Evolutionary conservation across 92 coral and sea anemone genomes (phyloP).

Genomic region (Pocillopora meandrina): DNA sequence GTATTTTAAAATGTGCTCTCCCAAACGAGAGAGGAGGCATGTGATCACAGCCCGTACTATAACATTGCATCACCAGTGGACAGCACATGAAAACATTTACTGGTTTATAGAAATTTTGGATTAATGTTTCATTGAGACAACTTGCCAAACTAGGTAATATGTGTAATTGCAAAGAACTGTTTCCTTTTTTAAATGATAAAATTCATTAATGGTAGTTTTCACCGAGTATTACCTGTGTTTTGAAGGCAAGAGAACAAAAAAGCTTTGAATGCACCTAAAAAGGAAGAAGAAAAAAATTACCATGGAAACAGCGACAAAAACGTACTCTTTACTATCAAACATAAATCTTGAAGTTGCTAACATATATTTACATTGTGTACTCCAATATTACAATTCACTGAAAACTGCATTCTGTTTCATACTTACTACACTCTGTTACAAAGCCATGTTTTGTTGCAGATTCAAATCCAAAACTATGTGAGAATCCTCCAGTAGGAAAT

Average conservation of each 20-base stretch:
- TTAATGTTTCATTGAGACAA: too few relatives aligned
- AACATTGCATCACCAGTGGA: too few relatives aligned
- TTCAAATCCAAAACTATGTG: conserved; percentile 72
- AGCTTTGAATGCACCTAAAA: conserved; percentile 45
- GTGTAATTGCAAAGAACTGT: too few relatives aligned
- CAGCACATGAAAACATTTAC: too few relatives aligned
- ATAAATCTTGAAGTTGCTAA: background rate
- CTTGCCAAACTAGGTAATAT: too few relatives aligned
- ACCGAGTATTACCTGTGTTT: conserved; percentile 52
- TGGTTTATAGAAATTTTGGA: too few relatives aligned
- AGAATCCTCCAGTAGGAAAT: conserved; percentile 80
- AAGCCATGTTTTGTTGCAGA: conserved; percentile 71
- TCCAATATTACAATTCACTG: too few relatives aligned
- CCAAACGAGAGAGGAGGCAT: too few relatives aligned
- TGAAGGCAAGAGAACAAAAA: conserved; percentile 61
- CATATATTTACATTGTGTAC: background rate
- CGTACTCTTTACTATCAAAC: background rate
- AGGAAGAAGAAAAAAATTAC: background rate
- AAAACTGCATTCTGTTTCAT: too few relatives aligned
- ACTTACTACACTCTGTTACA: conserved; percentile 56
- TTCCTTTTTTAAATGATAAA: too few relatives aligned
- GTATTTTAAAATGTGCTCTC: too few relatives aligned
- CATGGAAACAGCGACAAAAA: background rate
- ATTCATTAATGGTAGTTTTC: background rate
- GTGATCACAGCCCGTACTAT: too few relatives aligned